Conservation (phyloP, 2,888 invertebrate genomes). For the Nebria salina region DNA sequence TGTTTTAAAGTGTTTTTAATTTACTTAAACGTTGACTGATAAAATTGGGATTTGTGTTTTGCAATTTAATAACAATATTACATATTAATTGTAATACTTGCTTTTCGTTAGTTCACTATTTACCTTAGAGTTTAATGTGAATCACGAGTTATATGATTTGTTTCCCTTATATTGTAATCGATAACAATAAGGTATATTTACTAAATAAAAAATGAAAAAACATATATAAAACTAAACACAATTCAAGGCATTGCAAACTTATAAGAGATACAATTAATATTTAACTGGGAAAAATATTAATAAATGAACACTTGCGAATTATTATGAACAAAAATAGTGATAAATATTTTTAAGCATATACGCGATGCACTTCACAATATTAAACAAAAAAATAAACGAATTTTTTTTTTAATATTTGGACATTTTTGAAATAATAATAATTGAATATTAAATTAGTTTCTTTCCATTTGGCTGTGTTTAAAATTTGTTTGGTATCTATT, state of each 20-base stretch:
- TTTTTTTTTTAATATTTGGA: constrained; percentile 17
- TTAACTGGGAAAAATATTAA: constrained; percentile 16
- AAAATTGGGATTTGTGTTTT: no score
- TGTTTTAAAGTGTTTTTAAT: no score
- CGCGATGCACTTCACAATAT: constrained; percentile 20
- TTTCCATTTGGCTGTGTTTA: constrained; percentile 8
- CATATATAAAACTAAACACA: constrained; percentile 16
- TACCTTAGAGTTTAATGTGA: neutral
- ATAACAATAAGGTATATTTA: constrained; percentile 41
- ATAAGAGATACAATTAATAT: constrained; percentile 29
- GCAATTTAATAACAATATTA: no score
- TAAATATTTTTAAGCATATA: constrained; percentile 39
- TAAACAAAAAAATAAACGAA: neutral
- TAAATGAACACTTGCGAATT: constrained; percentile 9
- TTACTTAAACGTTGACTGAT: no score
- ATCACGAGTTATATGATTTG: neutral
- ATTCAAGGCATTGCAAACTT: constrained; percentile 22
- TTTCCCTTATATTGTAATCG: constrained; percentile 32
- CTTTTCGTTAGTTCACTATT: neutral
- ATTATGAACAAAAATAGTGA: constrained; percentile 30
- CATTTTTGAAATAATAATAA: neutral
- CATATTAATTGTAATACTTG: neutral
- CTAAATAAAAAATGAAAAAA: neutral
- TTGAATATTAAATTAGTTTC: neutral
- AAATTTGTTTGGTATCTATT: neutral